Base-by-base conservation (phyloP, 2,797 vertebrate genomes). In the Serranus cabrilla region DNA sequence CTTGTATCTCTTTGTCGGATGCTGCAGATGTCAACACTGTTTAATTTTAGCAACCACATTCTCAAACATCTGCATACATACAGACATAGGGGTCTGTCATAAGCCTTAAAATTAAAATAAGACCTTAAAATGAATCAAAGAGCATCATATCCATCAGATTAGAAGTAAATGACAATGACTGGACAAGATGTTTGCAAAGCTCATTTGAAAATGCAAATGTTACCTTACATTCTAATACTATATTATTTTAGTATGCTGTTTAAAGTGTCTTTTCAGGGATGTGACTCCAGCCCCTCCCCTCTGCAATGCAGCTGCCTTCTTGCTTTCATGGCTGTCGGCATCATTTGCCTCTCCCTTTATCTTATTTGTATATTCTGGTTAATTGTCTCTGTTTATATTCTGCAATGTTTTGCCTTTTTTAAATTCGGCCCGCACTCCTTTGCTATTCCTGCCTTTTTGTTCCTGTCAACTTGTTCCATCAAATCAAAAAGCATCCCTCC, bases 401-500 rank as follows among this genome's bases (percentile, higher is more conserved):
- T 20, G 63, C 64, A 63, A 8, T 31, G 46, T 13, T 1, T 55
- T 72, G 64, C 27, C 20, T 45, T 69, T 47, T 74, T 74, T 58
- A 27, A 40, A 72, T 79, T 86, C 7, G 3, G 17, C 58, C 68
- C 8, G 11, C 62, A 55, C 78, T 43, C 65, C 42, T 79, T 76
- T 82, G 60, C 74, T 71, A 23, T 69, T 81, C 78, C 76, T 71
- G 37, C 54, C 40, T 76, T 54, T 60, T 59, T 39, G 18, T 63
- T 78, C 66, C 64, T 71, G 66, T 86, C 81, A 79, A 50, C 76
- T 76, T 71, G 62, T 75, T 84, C 76, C 54, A 90, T 84, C 81
- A 89, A 87, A 87, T 89, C 76, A 87, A 74, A 80, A 71, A 71
- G 63, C 64, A 5, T 27, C 45, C 80, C 70, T 58, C 45, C 14